Evolutionary conservation across 2,888 invertebrate genomes (phyloP), one percentile per base, ranked within the genome.

Genomic region (Chrysotoxum bicinctum): DNA sequence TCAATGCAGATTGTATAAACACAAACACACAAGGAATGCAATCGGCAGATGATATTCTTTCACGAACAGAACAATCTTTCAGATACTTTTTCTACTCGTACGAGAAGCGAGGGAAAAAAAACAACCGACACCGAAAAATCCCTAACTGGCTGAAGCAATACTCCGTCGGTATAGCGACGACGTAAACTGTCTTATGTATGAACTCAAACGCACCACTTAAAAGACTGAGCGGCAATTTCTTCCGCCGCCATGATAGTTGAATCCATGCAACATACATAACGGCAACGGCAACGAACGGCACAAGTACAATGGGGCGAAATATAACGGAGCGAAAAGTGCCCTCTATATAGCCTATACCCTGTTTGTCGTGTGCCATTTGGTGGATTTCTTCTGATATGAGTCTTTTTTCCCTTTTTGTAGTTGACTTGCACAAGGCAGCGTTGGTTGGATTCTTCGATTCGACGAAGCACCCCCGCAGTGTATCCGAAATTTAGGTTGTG

Each of bases 151-250:
- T 66, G 23, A 35, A 50, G 52, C 26, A 85, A 69, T 54, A 48
- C 58, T 43, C 73, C 85, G 76, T 68, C 68, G 60, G 56, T 35
- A 37, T 68, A 62, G 21, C 45, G 64, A 60, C 62, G 52, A 69
- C 52, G 30, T 68, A 43, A 52, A 66, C 37, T 50, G 43, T 12
- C 45, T 50, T 62, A 45, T 75, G 84, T 85, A 85, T 80, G 84
- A 60, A 73, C 80, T 77, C 81, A 76, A 16, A 81, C 85, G 85
- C 85, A 72, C 85, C 85, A 81, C 48, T 60, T 81, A 73, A 85
- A 81, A 64, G 85, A 85, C 85, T 85, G 85, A 85, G 77, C 69
- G 77, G 73, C 80, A 54, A 77, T 37, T 77, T 76, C 75, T 85
- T 81, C 76, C 69, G 73, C 52, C 68, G 80, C 73, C 72, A 73